Evolutionary conservation across 2,113 vertebrate genomes (phyloP).

Genomic region (Callospermophilus lateralis): DNA sequence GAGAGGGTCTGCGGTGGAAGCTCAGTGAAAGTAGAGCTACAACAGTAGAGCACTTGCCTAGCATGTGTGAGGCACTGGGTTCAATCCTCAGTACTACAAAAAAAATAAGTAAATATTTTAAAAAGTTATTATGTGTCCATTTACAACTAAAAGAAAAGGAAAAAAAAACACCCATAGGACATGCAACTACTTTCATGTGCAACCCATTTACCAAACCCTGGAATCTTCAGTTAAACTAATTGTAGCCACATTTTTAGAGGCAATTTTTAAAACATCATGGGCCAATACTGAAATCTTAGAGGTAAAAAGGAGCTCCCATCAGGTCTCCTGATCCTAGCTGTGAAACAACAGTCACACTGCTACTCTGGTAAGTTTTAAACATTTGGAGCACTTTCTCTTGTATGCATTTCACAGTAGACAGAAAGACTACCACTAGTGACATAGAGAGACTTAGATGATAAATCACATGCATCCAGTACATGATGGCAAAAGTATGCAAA

Average conservation of each 20-base stretch:
- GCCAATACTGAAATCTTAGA: constrained; percentile 36
- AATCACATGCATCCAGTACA: neutral
- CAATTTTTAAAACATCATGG: constrained; percentile 24
- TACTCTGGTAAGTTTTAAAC: neutral
- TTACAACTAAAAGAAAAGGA: no score
- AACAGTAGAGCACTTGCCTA: no score
- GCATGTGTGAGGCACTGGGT: no score
- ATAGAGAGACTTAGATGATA: neutral
- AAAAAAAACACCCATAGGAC: constrained; percentile 67
- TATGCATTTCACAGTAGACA: accelerated
- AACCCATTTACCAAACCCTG: constrained; percentile 51
- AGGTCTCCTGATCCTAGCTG: neutral
- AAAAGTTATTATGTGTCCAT: no score
- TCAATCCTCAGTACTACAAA: no score
- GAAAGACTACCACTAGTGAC: neutral
- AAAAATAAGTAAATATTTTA: no score
- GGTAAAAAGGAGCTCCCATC: neutral
- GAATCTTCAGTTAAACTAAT: constrained; percentile 34
- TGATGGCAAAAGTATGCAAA: neutral
- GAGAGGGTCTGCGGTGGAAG: neutral
- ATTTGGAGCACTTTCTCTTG: neutral
- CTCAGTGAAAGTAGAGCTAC: no score
- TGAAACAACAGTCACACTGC: accelerated
- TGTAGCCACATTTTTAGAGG: constrained; percentile 49
- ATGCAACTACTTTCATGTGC: constrained; percentile 64